Base-by-base conservation (phyloP, 1,140 invertebrate genomes). In the Micrasema minimum region DNA sequence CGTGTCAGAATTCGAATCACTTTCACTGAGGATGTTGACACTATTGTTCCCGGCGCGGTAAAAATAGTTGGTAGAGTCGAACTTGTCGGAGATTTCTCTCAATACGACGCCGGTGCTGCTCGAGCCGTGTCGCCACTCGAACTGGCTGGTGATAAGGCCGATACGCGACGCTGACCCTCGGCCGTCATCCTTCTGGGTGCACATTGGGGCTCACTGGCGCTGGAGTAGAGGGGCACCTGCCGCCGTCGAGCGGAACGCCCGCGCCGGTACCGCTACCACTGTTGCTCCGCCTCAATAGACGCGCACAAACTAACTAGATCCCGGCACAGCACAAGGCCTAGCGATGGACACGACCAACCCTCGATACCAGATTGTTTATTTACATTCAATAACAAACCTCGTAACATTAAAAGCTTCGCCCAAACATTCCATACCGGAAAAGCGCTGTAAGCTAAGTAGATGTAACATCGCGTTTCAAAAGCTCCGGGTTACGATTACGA, bases 111-210 rank as follows among this genome's bases (percentile, higher is more conserved):
- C 12, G 35, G 31, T 45, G 61, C 26, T 37, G 22, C 11, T 55
- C 12, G 51, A 23, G 2, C 22, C 26, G 51, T 23, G 51, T 55
- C 51, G 51, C 26, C 18, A 48, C 46, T 74, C 72, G 46, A 66
- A 71, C 16, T 23, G 50, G 14, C 46, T 67, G 31, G 70, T 67
- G 37, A 74, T 74, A 22, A 45, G 50, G 57, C 45, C 62, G 26
- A 74, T 18, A 10, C 72, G 66, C 59, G 65, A 22, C 16, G 51
- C 55, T 6, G n/a, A 31, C 22, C 16, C 9, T 55, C 23, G 55
- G 51, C 11, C 51, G 37, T 59, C 31, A 12, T 14, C 18, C 10
- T 14, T 14, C n/a, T 62, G 59, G 41, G 41, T 46, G 43, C 59
- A 46, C 59, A 64, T 64, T n/a, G 26, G 16, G 35, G 9, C 7